Conservation (phyloP, 2,888 invertebrate species). For the Pollenia labialis region DNA sequence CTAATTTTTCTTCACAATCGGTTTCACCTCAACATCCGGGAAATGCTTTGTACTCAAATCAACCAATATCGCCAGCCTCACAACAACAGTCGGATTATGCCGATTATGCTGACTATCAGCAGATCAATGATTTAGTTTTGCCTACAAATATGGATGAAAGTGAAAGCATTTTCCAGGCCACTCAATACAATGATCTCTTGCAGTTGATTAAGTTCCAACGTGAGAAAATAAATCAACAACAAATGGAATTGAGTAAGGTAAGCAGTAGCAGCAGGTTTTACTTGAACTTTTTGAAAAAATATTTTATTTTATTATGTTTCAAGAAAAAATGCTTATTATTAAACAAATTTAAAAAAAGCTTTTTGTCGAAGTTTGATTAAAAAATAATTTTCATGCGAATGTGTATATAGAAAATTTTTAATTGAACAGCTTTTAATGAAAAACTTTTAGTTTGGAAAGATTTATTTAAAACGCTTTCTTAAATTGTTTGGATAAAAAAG, state of each 20-base stretch:
- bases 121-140: slow-evolving; percentile 70
- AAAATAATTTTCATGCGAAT: too few species aligned
- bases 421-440: too few species aligned
- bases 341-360: too few species aligned
- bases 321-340: too few species aligned
- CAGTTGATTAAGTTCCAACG: slow-evolving; percentile 95
- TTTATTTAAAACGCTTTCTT: too few species aligned
- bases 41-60: slow-evolving; percentile 68
- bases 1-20: slow-evolving; percentile 61
- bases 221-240: slow-evolving; percentile 94
- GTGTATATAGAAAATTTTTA: too few species aligned
- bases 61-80: slow-evolving; percentile 17
- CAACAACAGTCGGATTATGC: slow-evolving; percentile 56
- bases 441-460: too few species aligned
- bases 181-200: slow-evolving; percentile 92
- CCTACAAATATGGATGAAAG: slow-evolving; percentile 78
- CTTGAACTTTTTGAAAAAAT: too few species aligned
- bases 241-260: slow-evolving; percentile 95
- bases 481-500: too few species aligned
- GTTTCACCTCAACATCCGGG: slow-evolving; percentile 53
- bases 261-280: too few species aligned
- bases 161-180: slow-evolving; percentile 89
- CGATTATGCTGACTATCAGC: slow-evolving; percentile 69
- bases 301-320: too few species aligned
- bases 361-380: too few species aligned